phyloP scores from a whole-genome alignment of 1,140 invertebrate genomes.

The Charaxes varanes region DNA sequence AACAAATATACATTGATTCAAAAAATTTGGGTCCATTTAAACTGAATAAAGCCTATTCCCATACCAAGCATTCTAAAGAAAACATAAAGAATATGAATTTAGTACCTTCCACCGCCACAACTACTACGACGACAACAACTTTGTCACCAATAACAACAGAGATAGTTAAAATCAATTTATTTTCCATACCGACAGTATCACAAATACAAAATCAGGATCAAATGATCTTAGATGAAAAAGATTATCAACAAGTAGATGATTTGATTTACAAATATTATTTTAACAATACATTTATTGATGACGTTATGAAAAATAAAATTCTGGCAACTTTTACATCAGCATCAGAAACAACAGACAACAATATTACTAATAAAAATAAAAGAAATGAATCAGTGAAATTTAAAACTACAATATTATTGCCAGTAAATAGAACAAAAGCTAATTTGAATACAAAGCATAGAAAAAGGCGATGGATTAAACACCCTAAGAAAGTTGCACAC shows the following conservation, averaged over 20 bases:
- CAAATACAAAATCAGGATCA: conserved; percentile 41
- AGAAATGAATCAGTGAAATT: conserved; percentile 28
- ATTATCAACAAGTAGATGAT: conserved; percentile 50
- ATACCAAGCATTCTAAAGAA: conserved; percentile 19
- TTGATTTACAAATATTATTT: conserved; percentile 64
- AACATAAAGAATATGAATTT: conserved; percentile 12
- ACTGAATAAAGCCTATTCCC: conserved; percentile 11
- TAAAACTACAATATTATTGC: conserved; percentile 40
- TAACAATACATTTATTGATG: conserved; percentile 59
- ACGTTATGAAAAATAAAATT: conserved; percentile 50
- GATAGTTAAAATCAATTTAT: conserved; percentile 54
- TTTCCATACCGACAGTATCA: conserved; percentile 35
- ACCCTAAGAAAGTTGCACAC: conserved; percentile 25
- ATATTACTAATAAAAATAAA: conserved; percentile 41
- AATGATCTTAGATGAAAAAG: conserved; percentile 49
- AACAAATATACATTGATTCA: conserved; percentile 32
- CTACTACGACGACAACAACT: conserved; percentile 10
- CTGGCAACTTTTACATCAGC: conserved; percentile 18
- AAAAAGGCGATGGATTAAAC: conserved; percentile 48
- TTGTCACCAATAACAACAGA: conserved; percentile 26
- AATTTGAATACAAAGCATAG: conserved; percentile 18
- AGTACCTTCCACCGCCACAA: conserved; percentile 1
- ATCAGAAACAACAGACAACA: conserved; percentile 18
- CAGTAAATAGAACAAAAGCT: conserved; percentile 26
- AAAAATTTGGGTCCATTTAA: conserved; percentile 11